These are phyloP conservation scores for Dicerorhinus sumatrensis DNA, from an alignment of 2,113 vertebrate species.

Conservation along the genomic window DNA sequence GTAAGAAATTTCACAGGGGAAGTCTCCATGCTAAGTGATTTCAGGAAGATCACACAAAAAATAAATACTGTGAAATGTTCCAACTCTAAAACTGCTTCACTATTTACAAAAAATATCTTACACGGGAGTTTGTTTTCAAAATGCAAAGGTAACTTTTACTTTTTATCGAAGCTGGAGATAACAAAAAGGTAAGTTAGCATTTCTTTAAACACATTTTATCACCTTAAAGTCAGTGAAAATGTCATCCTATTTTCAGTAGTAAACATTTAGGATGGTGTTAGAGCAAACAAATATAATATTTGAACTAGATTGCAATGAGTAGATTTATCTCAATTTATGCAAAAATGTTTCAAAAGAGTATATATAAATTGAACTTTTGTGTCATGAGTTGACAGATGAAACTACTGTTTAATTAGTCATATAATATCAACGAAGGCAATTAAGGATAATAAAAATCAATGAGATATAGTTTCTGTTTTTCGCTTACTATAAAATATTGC, in stretches of 20 bases:
- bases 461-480: not conserved
- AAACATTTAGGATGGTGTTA: not conserved
- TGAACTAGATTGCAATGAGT: not conserved
- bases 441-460: not conserved
- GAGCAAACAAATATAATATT: not conserved
- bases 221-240: not conserved
- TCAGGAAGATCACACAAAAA: not conserved
- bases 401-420: not conserved
- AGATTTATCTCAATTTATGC: slow-evolving; percentile 4
- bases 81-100: not conserved
- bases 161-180: not conserved
- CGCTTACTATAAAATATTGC: not conserved
- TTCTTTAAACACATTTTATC: not conserved
- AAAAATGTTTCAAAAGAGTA: not conserved
- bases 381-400: not conserved
- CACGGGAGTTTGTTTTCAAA: not conserved
- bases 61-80: not conserved
- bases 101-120: not conserved
- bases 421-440: not conserved
- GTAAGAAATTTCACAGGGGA: not conserved
- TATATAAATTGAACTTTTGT: not conserved
- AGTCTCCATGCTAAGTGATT: not conserved
- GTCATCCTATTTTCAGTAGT: not conserved
- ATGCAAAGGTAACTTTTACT: not conserved
- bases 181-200: not conserved